Percentiles rank a stretch among this genome's conserved stretches.
Conservation (phyloP, 2,113 vertebrate genomes). For the Spilogale gracilis region DNA sequence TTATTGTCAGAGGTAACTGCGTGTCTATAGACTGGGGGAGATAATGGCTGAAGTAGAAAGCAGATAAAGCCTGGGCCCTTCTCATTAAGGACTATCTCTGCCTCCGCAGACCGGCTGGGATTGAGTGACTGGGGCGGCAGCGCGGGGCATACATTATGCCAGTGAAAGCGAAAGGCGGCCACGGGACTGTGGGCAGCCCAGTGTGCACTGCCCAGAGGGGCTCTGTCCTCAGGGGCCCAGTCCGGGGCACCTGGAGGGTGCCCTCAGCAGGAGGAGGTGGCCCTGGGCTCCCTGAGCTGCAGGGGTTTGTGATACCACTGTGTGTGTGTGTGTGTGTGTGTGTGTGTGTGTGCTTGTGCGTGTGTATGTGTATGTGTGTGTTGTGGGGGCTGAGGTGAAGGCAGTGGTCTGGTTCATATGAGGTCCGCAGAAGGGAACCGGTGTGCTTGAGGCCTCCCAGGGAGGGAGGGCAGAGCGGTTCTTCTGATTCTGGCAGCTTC, state of each 20-base stretch:
- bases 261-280: rapidly evolving
- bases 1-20: conserved; percentile 98
- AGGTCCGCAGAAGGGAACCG: neutral
- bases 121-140: conserved; percentile 92
- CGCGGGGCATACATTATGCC: conserved; percentile 95
- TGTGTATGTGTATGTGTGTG: neutral
- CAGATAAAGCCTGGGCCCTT: conserved; percentile 98
- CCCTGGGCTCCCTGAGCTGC: neutral
- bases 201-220: conserved; percentile 78
- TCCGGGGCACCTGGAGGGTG: neutral
- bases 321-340: neutral
- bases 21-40: conserved; percentile 98
- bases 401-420: neutral
- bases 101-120: conserved; percentile 96
- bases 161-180: conserved; percentile 83
- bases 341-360: too few species aligned
- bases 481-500: neutral
- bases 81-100: conserved; percentile 99
- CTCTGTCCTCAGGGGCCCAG: conserved; percentile 55
- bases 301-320: neutral
- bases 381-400: neutral
- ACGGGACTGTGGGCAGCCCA: conserved; percentile 84
- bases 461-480: neutral
- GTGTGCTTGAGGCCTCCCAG: neutral
- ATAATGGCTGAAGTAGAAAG: conserved; percentile 98